Evolutionary conservation across 2,888 invertebrate genomes (phyloP).

Genomic region (Aradus depressus): DNA sequence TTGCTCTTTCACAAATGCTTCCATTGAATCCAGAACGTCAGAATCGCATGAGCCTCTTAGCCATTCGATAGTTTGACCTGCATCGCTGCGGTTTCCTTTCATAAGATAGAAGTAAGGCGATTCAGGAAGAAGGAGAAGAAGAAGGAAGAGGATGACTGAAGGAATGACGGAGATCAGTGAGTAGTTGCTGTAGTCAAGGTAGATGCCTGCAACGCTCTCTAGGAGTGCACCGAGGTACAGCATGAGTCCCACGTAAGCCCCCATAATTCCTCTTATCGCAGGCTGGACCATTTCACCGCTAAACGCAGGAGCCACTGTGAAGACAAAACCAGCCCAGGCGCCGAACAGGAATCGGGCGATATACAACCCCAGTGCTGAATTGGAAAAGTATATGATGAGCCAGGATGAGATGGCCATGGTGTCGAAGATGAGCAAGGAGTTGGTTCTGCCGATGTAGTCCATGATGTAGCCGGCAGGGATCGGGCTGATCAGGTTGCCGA

Average conservation of each 20-base stretch:
- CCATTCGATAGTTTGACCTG: slow-evolving; percentile 20
- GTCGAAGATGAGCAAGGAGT: slow-evolving; percentile 42
- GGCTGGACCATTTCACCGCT: slow-evolving; percentile 31
- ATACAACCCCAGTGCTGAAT: slow-evolving; percentile 23
- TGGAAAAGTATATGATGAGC: slow-evolving; percentile 30
- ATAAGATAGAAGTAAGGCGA: slow-evolving; percentile 50
- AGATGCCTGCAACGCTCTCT: slow-evolving; percentile 27
- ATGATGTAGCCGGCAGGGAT: slow-evolving; percentile 43
- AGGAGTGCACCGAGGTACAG: slow-evolving; percentile 30
- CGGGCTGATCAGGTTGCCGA: slow-evolving; percentile 29
- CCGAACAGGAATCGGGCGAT: slow-evolving; percentile 28
- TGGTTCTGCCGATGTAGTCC: slow-evolving; percentile 46
- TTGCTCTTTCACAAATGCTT: slow-evolving; percentile 23
- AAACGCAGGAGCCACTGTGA: slow-evolving; percentile 30
- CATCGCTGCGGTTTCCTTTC: slow-evolving; percentile 36
- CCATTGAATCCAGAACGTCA: slow-evolving; percentile 18
- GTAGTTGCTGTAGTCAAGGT: slow-evolving; percentile 36
- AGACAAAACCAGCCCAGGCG: slow-evolving; percentile 30
- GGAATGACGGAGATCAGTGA: slow-evolving; percentile 37
- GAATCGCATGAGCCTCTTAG: slow-evolving; percentile 16
- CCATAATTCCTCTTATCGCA: slow-evolving; percentile 27
- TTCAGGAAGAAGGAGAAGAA: slow-evolving; percentile 49
- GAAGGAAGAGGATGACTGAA: slow-evolving; percentile 41
- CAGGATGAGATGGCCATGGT: slow-evolving; percentile 48
- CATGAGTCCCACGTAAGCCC: slow-evolving; percentile 28